phyloP scores from a whole-genome alignment of 2,888 invertebrate species.

The Ectropis crepuscularia region DNA sequence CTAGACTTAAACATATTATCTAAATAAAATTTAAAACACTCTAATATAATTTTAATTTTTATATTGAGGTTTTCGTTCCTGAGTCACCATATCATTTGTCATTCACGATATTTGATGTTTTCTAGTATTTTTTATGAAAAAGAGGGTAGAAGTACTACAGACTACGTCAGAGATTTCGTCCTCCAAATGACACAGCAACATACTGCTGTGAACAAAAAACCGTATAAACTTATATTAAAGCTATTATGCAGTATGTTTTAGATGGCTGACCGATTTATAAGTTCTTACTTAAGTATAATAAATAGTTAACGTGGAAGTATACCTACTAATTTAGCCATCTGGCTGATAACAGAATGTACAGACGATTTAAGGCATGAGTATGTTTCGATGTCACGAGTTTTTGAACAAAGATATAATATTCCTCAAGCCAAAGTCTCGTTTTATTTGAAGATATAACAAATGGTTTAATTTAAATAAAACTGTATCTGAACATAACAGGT shows the following conservation, averaged over 20 bases:
- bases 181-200: slow-evolving; percentile 28
- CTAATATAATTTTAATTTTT: too few species aligned
- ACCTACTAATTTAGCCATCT: slow-evolving; percentile 22
- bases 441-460: too few species aligned
- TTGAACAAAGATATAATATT: slow-evolving; percentile 6
- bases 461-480: too few species aligned
- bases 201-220: slow-evolving; percentile 1
- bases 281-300: slow-evolving; percentile 16
- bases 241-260: slow-evolving; percentile 5
- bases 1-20: not conserved
- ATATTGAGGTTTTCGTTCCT: too few species aligned
- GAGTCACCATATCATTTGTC: too few species aligned
- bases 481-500: too few species aligned
- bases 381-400: slow-evolving; percentile 43
- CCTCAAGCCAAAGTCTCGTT: not conserved
- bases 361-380: slow-evolving; percentile 41
- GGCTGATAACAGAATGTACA: slow-evolving; percentile 35
- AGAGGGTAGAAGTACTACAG: slow-evolving; percentile 38
- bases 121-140: slow-evolving; percentile 1
- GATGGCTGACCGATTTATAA: slow-evolving; percentile 3
- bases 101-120: not conserved
- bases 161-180: slow-evolving; percentile 46
- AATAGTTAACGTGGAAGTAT: slow-evolving; percentile 24
- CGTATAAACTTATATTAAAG: slow-evolving; percentile 5
- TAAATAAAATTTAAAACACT: too few species aligned